Conservation (phyloP, 2,113 vertebrate genomes). For the Sula dactylatra region DNA sequence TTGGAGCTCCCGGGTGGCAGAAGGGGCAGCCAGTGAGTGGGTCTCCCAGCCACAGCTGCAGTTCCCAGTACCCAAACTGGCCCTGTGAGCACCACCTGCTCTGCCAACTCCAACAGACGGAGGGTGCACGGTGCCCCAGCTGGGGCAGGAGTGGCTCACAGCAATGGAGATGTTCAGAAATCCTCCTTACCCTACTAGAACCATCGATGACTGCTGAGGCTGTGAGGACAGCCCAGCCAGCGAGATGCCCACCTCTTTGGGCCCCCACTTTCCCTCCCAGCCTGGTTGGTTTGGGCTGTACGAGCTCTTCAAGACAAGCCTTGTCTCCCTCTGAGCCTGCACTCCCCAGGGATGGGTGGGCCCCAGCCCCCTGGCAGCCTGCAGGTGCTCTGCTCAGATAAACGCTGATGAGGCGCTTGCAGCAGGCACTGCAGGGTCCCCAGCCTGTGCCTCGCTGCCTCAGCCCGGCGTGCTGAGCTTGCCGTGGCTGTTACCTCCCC, state of each 20-base stretch:
- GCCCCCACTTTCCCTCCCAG: not conserved
- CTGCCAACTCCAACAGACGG: not conserved
- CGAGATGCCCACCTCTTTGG: fast-evolving
- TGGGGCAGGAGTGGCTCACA: fast-evolving
- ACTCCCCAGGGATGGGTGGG: not conserved
- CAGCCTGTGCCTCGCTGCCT: not conserved
- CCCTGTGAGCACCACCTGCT: not conserved
- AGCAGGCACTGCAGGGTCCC: not conserved
- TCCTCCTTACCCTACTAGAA: not conserved
- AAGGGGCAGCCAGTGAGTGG: fast-evolving
- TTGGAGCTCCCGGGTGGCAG: not conserved
- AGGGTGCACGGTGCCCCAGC: not conserved
- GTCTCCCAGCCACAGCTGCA: not conserved
- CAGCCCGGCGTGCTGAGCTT: fast-evolving
- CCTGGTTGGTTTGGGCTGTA: fast-evolving
- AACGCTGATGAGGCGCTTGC: fast-evolving
- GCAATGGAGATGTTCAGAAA: not conserved
- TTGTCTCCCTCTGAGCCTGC: fast-evolving
- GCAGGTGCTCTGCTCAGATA: not conserved
- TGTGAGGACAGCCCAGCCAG: not conserved
- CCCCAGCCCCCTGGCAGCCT: not conserved
- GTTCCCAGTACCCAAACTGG: not conserved
- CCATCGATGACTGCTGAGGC: not conserved
- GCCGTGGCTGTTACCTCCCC: not conserved
- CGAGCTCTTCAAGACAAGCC: not conserved